Evolutionary conservation across 2,797 vertebrate genomes (phyloP).

Genomic region (Poecilia gillii): DNA sequence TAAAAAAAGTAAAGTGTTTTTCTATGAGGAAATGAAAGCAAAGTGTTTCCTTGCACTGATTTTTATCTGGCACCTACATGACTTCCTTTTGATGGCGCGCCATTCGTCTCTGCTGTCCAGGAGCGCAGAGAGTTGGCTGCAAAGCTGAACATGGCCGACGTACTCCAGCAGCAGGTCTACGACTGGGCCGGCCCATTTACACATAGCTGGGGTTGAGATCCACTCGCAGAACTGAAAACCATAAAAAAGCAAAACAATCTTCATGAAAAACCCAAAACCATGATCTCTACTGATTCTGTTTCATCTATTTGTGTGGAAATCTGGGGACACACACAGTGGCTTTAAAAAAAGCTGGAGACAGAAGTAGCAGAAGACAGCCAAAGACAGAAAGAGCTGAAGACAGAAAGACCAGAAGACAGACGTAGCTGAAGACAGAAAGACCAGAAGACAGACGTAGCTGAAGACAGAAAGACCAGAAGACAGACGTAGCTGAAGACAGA

Average conservation of each 20-base stretch:
- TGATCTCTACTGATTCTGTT: too few relatives aligned
- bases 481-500: too few relatives aligned
- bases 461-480: too few relatives aligned
- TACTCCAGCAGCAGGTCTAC: constrained; percentile 93
- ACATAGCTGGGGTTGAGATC: constrained; percentile 85
- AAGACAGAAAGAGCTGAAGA: too few relatives aligned
- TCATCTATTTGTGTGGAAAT: too few relatives aligned
- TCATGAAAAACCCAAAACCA: not conserved
- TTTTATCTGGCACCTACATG: constrained; percentile 79
- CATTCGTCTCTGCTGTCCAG: constrained; percentile 90
- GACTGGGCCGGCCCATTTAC: constrained; percentile 87
- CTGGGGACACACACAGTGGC: too few relatives aligned
- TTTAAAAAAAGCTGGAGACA: not conserved
- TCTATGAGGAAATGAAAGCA: constrained; percentile 29
- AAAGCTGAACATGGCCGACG: constrained; percentile 89
- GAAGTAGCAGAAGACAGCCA: too few relatives aligned
- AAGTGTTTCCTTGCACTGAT: constrained; percentile 3
- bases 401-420: too few relatives aligned
- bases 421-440: too few relatives aligned
- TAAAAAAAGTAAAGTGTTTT: not conserved
- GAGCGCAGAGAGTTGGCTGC: constrained; percentile 86
- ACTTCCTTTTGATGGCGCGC: constrained; percentile 87
- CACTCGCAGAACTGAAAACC: constrained; percentile 94
- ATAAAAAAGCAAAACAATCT: not conserved
- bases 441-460: too few relatives aligned